Conservation (phyloP, 2,113 vertebrate genomes). For the Vombatus ursinus region DNA sequence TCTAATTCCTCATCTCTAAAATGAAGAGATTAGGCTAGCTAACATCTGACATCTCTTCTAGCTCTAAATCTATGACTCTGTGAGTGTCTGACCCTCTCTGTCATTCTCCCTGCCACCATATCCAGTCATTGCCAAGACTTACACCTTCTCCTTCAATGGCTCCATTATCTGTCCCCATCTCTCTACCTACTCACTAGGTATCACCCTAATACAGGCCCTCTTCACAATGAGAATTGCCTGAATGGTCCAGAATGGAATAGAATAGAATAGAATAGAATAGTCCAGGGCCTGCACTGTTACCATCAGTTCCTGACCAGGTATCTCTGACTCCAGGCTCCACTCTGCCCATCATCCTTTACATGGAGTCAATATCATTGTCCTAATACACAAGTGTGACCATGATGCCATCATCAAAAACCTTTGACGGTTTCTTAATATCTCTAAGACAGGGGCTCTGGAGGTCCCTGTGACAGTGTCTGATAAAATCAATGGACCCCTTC, state of each 20-base stretch:
- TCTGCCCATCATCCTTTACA: neutral
- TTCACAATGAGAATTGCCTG: neutral
- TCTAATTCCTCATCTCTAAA: neutral
- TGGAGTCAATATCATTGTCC: neutral
- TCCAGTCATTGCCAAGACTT: neutral
- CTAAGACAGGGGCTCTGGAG: neutral
- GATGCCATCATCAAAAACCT: neutral
- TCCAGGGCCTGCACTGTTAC: neutral
- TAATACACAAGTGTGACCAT: neutral
- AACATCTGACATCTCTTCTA: neutral
- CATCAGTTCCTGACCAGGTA: neutral
- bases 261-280: too few species aligned
- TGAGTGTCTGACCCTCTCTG: neutral
- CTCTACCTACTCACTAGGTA: neutral
- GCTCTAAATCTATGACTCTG: neutral
- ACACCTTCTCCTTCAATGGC: neutral
- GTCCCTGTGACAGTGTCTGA: neutral
- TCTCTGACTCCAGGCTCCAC: neutral
- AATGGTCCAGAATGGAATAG: too few species aligned
- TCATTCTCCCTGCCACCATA: neutral
- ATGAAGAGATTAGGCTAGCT: neutral
- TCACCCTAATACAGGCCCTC: neutral
- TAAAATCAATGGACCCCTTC: neutral
- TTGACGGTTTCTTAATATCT: neutral
- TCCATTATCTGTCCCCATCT: neutral